phyloP scores from a whole-genome alignment of 2,888 invertebrate genomes.

The Idaea dimidiata region DNA sequence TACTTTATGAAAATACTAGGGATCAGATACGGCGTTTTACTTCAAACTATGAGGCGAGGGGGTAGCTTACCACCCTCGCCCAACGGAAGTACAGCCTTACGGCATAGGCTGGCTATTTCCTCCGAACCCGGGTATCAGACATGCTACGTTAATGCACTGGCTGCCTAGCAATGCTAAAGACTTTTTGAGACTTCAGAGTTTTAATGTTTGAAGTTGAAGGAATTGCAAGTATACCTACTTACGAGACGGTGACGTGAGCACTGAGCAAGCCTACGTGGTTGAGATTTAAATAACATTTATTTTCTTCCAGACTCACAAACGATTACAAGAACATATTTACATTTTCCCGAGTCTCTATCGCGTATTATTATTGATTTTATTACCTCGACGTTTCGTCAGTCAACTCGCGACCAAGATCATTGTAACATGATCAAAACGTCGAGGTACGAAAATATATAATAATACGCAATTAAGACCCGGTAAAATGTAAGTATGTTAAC shows the following conservation, averaged over 20 bases:
- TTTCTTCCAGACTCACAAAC: background rate
- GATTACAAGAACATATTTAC: too few relatives aligned
- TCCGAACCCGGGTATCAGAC: constrained; percentile 46
- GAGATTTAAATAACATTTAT: background rate
- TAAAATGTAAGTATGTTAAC: too few relatives aligned
- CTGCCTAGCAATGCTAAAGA: constrained; percentile 25
- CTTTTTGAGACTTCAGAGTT: constrained; percentile 12
- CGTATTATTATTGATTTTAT: too few relatives aligned
- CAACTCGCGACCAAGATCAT: too few relatives aligned
- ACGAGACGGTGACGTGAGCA: constrained; percentile 4
- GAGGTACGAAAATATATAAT: too few relatives aligned
- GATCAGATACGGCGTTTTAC: constrained; percentile 56
- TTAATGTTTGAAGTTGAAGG: constrained; percentile 12
- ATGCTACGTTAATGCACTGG: constrained; percentile 48
- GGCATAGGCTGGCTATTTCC: constrained; percentile 53
- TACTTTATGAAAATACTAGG: constrained; percentile 42
- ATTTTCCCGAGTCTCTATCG: too few relatives aligned
- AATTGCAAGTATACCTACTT: constrained; percentile 7
- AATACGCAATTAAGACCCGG: too few relatives aligned
- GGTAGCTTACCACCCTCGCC: constrained; percentile 18
- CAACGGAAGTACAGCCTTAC: constrained; percentile 35
- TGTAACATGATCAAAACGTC: too few relatives aligned
- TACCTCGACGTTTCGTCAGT: too few relatives aligned
- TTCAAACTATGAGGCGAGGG: constrained; percentile 30
- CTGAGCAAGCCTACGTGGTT: constrained; percentile 4